Conservation (phyloP, 2,797 vertebrate species). For the Halcyon chelicuti region DNA sequence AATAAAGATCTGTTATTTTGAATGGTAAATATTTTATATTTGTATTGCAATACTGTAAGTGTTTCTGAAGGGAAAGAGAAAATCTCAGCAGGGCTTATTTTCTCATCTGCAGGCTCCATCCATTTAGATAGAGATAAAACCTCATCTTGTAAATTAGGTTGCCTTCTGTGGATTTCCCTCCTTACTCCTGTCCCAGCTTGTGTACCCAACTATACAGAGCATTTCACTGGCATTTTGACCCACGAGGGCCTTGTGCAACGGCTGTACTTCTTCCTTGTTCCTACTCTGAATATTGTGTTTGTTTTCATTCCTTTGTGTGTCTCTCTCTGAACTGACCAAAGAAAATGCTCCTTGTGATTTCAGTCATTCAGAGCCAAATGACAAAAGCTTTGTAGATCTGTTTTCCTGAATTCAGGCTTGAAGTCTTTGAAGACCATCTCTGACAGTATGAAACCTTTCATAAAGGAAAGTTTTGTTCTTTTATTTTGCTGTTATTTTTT, state of each 20-base stretch:
- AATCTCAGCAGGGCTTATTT: not conserved
- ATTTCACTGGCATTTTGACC: not conserved
- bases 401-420: not conserved
- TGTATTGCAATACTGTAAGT: not conserved
- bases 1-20: not conserved
- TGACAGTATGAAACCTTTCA: not conserved
- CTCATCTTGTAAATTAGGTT: not conserved
- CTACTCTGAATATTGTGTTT: constrained; percentile 1
- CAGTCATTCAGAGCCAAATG: not conserved
- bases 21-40: not conserved
- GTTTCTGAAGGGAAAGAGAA: not conserved
- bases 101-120: not conserved
- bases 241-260: fast-evolving
- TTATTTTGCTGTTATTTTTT: not conserved
- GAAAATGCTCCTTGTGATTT: not conserved
- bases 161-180: not conserved
- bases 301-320: constrained; percentile 2
- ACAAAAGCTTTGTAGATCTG: constrained; percentile 10
- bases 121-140: not conserved
- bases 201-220: not conserved
- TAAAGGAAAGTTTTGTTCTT: not conserved
- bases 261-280: not conserved
- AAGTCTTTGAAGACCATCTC: constrained; percentile 26
- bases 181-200: not conserved
- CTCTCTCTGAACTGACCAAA: not conserved